Evolutionary conservation across 1,140 invertebrate species (phyloP).

Genomic region (Notospermus geniculatus): DNA sequence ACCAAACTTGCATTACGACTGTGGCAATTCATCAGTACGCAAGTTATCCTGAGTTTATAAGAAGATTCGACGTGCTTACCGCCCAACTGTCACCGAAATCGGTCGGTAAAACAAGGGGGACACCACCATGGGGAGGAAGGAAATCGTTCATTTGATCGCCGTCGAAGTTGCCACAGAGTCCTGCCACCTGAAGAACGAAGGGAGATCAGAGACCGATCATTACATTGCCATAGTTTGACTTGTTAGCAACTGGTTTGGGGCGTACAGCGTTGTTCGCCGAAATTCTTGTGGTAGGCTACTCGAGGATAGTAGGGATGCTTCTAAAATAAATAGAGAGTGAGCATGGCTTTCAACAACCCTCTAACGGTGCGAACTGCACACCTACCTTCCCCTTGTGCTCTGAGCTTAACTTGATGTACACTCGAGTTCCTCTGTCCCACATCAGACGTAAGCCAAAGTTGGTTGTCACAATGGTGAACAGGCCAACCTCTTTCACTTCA

Average conservation of each 20-base stretch:
- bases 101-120: slow-evolving; percentile 67
- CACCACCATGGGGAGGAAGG: slow-evolving; percentile 72
- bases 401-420: slow-evolving; percentile 72
- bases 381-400: slow-evolving; percentile 60
- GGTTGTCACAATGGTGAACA: slow-evolving; percentile 76
- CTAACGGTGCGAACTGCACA: neutral
- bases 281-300: too few relatives aligned
- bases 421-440: slow-evolving; percentile 81
- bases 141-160: slow-evolving; percentile 66
- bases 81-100: slow-evolving; percentile 88
- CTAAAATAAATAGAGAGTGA: too few relatives aligned
- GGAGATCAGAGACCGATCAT: too few relatives aligned
- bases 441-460: slow-evolving; percentile 44
- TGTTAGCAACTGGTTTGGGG: too few relatives aligned
- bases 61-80: slow-evolving; percentile 70
- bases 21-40: too few relatives aligned
- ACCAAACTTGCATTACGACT: too few relatives aligned
- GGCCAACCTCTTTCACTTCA: slow-evolving; percentile 63
- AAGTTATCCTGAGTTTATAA: too few relatives aligned
- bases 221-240: too few relatives aligned
- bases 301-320: too few relatives aligned
- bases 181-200: slow-evolving; percentile 66
- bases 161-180: slow-evolving; percentile 89
- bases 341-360: too few relatives aligned
- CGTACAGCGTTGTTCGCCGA: too few relatives aligned